phyloP scores from a whole-genome alignment of 2,888 invertebrate species.

The Crematogaster levior region DNA sequence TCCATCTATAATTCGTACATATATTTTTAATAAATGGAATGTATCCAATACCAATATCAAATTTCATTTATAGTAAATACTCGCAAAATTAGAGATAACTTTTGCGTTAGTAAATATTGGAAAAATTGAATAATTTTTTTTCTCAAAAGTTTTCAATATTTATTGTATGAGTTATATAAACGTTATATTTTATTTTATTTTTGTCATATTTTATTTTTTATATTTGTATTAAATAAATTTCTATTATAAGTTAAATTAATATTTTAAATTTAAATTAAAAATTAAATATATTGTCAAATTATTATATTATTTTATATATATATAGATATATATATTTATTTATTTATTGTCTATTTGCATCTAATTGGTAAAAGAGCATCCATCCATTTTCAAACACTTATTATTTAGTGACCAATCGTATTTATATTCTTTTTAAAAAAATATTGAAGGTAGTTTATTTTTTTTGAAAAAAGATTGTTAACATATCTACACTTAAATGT shows the following conservation, averaged over 20 bases:
- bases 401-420: not conserved
- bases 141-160: not conserved
- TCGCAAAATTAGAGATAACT: not conserved
- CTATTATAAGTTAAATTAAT: not conserved
- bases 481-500: not conserved
- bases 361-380: not conserved
- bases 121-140: not conserved
- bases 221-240: constrained; percentile 16
- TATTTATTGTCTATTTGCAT: not conserved
- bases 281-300: constrained; percentile 3
- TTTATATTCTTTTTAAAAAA: not conserved
- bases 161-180: not conserved
- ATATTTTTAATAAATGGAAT: not conserved
- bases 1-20: not conserved
- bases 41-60: not conserved
- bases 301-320: too few relatives aligned
- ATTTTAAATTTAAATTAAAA: not conserved
- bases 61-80: not conserved
- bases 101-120: not conserved
- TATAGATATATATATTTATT: too few relatives aligned
- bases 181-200: not conserved
- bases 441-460: not conserved
- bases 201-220: constrained; percentile 1
- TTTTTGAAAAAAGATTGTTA: too few relatives aligned
- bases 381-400: not conserved